Conservation (phyloP, 2,797 vertebrate genomes). For the Sebastes iracundus region DNA sequence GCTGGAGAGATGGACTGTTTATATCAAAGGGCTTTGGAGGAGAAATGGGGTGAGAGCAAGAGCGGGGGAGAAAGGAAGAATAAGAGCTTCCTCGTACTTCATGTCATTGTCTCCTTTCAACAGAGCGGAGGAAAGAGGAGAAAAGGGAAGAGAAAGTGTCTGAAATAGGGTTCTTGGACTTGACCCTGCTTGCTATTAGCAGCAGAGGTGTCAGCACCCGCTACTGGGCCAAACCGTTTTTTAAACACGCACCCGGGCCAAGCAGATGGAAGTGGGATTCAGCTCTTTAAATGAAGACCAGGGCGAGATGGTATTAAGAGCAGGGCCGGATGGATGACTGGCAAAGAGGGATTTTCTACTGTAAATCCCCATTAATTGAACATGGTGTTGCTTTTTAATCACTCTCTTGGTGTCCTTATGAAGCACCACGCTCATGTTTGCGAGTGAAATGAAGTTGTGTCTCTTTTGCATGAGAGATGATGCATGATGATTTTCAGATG, state of each 20-base stretch:
- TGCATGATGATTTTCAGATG: too few relatives aligned
- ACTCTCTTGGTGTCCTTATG: constrained; percentile 2
- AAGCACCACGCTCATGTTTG: not conserved
- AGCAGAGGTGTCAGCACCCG: constrained; percentile 44
- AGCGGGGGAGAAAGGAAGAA: constrained; percentile 25
- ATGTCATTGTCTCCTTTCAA: constrained; percentile 57
- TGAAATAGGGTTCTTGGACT: constrained; percentile 41
- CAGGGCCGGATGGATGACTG: constrained; percentile 48
- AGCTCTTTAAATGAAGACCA: constrained; percentile 66
- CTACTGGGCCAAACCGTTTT: constrained; percentile 31
- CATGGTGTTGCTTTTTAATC: constrained; percentile 55
- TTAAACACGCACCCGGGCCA: constrained; percentile 6
- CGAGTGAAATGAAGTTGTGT: constrained; percentile 38
- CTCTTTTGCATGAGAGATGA: constrained; percentile 44
- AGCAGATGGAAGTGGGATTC: constrained; percentile 77
- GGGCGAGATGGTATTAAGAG: constrained; percentile 72
- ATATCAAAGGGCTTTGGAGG: constrained; percentile 62
- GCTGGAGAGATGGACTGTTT: constrained; percentile 44
- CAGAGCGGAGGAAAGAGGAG: constrained; percentile 23
- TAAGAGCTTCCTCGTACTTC: constrained; percentile 36
- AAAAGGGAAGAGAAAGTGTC: constrained; percentile 36
- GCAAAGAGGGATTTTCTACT: constrained; percentile 74
- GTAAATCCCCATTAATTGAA: constrained; percentile 76
- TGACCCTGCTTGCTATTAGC: constrained; percentile 30
- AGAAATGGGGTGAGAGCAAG: constrained; percentile 53